These are phyloP conservation scores for Nesoenas mayeri DNA, from an alignment of 2,113 vertebrate genomes.

Conservation along the genomic window DNA sequence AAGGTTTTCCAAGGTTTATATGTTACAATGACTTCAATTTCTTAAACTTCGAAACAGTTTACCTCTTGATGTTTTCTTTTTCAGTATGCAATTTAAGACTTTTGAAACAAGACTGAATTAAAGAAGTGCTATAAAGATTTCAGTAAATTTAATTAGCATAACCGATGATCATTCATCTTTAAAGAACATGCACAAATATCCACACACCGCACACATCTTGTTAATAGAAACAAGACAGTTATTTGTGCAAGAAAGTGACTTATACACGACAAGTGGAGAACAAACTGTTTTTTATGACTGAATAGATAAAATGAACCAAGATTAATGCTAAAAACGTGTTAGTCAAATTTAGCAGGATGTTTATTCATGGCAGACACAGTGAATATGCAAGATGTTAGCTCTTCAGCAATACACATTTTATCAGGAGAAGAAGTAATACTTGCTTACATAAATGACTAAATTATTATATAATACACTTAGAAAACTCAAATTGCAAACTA, in stretches of 20 bases:
- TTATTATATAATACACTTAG: not conserved
- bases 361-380: not conserved
- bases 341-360: not conserved
- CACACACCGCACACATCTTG: not conserved
- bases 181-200: fast-evolving
- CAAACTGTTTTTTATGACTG: not conserved
- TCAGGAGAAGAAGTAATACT: not conserved
- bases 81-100: not conserved
- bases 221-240: not conserved
- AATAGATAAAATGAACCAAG: not conserved
- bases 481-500: not conserved
- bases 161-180: not conserved
- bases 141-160: not conserved
- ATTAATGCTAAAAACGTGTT: not conserved
- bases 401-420: not conserved
- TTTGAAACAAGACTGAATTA: not conserved
- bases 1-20: not conserved
- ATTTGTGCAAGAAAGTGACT: not conserved
- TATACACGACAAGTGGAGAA: not conserved
- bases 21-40: not conserved
- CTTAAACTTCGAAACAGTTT: not conserved
- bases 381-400: not conserved
- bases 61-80: not conserved
- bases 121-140: not conserved
- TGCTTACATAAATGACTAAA: not conserved